Base-by-base conservation (phyloP, 2,113 vertebrate species). In the Toxotes chatareus region DNA sequence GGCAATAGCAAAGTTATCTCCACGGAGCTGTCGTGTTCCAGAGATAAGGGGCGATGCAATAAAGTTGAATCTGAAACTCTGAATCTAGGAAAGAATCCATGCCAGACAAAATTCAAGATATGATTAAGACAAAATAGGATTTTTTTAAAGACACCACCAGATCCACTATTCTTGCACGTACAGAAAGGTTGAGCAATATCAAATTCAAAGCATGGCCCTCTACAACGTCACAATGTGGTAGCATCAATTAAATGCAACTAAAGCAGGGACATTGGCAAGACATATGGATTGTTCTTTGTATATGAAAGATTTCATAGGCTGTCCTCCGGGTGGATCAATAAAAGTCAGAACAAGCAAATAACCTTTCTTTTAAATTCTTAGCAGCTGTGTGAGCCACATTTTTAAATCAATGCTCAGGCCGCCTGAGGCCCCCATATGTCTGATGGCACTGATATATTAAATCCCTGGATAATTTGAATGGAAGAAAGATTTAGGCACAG, bases 21-120 rank as follows among this genome's bases (percentile, higher is more conserved):
- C 16, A 5, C 2, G 42, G 55, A 62, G 64, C 42, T 38, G 69
- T 65, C 63, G 61, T 57, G 61, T 7, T 65, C 40, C 76, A 47
- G 11, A 79, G 70, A 86, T 83, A 85, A 64, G 53, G 17, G 31
- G 31, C 17, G 32, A 64, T 70, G 34, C 63, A 61, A 55, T n/a
- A 32, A 71, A 53, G 56, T 23, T 73, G 2, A 76, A 72, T 71
- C 9, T 75, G 38, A 36, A 62, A 73, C 21, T 75, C 59, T 73
- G 56, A 32, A 55, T 40, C 16, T 34, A 19, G 21, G 4, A 44
- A 59, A 21, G 36, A 59, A 31, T 31, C 55, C 31, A 59, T 21
- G 10, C 65, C 51, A 10, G 32, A 49, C 13, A 77, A 78, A 61
- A 34, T 64, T 64, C n/a, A 75, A 27, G 68, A 13, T 19, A 38